These are phyloP conservation scores for Nesogale talazaci DNA, from an alignment of 2,113 vertebrate genomes.

Conservation along the genomic window DNA sequence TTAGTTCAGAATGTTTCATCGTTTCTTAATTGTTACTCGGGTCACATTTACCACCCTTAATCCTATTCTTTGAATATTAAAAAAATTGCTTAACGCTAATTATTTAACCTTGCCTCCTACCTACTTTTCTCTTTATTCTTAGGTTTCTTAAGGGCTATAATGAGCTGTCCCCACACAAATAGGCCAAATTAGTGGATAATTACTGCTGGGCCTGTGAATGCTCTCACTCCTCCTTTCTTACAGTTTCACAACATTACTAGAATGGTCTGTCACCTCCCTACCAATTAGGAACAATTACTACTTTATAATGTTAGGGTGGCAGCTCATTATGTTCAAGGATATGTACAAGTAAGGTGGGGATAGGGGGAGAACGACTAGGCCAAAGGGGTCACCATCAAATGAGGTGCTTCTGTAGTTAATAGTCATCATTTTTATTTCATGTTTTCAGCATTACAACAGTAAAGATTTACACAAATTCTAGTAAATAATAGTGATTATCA, in stretches of 20 bases:
- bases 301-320: conserved; percentile 95
- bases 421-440: conserved; percentile 76
- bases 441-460: conserved; percentile 59
- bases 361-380: conserved; percentile 70
- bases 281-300: conserved; percentile 99
- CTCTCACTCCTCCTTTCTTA: conserved; percentile 92
- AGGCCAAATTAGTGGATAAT: conserved; percentile 99
- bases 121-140: conserved; percentile 94
- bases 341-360: conserved; percentile 88
- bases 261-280: conserved; percentile 97
- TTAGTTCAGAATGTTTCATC: conserved; percentile 71
- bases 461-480: conserved; percentile 25
- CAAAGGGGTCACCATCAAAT: conserved; percentile 74
- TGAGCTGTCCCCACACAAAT: conserved; percentile 99
- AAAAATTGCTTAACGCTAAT: conserved; percentile 91
- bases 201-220: conserved; percentile 93
- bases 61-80: conserved; percentile 84
- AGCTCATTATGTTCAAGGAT: conserved; percentile 93
- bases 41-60: conserved; percentile 84
- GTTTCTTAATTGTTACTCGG: conserved; percentile 82
- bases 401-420: conserved; percentile 74
- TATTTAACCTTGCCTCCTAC: conserved; percentile 99
- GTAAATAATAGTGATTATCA: conserved; percentile 45
- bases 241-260: conserved; percentile 92
- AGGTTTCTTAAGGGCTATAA: conserved; percentile 96